phyloP scores from a whole-genome alignment of 53 echinoderm and acorn worm species.

The Echinarachnius parma region DNA sequence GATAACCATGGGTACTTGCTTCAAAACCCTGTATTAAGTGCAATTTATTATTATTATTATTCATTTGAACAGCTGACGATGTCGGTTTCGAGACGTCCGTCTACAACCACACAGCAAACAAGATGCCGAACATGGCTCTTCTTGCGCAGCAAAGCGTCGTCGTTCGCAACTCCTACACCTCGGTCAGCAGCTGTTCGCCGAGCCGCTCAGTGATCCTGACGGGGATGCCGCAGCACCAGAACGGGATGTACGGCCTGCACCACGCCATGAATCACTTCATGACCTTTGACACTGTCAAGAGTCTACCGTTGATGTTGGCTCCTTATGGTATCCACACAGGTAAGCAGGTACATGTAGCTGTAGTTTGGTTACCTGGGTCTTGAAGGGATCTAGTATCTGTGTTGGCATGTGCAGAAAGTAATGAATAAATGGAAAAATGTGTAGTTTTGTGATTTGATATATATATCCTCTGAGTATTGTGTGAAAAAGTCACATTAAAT shows the following conservation, averaged over 20 bases:
- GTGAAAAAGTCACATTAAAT: no score
- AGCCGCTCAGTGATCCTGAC: constrained; percentile 92
- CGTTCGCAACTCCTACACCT: constrained; percentile 79
- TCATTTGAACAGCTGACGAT: constrained; percentile 95
- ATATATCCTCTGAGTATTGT: no score
- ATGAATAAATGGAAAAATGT: no score
- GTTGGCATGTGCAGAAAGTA: no score
- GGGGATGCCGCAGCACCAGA: constrained; percentile 91
- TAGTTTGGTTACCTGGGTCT: no score
- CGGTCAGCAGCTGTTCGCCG: constrained; percentile 97
- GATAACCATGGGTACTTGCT: no score
- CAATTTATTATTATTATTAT: no score
- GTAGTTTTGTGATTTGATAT: no score
- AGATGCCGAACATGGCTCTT: constrained; percentile 74
- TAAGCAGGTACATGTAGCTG: no score
- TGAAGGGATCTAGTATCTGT: no score
- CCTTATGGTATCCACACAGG: constrained; percentile 79
- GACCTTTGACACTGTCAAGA: constrained; percentile 69
- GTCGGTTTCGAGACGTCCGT: constrained; percentile 89
- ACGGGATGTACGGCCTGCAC: constrained; percentile 95
- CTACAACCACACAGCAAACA: constrained; percentile 91
- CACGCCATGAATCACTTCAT: constrained; percentile 76
- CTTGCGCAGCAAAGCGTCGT: constrained; percentile 73
- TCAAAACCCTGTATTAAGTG: no score
- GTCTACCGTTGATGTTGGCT: constrained; percentile 63